Evolutionary conservation across 2,113 vertebrate genomes (phyloP), one percentile per base, ranked within the genome.

Genomic region (Paedocypris sp.): DNA sequence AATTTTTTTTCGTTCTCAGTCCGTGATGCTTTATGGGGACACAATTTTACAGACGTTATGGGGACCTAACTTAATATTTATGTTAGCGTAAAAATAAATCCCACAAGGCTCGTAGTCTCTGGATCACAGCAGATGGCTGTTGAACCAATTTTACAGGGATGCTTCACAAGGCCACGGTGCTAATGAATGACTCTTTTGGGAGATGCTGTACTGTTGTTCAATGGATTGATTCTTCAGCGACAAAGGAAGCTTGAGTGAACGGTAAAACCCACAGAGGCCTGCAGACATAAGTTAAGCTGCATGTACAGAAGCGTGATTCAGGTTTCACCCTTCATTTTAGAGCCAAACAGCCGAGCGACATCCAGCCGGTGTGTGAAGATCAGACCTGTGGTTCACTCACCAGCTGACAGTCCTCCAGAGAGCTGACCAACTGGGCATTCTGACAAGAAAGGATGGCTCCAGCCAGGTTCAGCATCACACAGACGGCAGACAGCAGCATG

Each of bases 371-470:
- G 56, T 63, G 45, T 49, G 10, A 15, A 13, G 16, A 36, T 10
- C 9, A 11, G 15, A 16, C 36, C 4, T 22, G 51, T 31, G 35
- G 64, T 45, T 64, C 72, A 89, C 94, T 93, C 81, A 99, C 94
- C 93, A 98, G 68, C 76, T 97, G 92, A 86, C 94, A 99, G 76
- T 90, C 89, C 83, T 94, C 88, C 70, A 97, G 82, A 13, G 93
- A 92, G 75, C 80, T 90, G 70, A 98, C 93, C 46, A 98, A 86
- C 83, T 98, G 93, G 77, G 94, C 93, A 0, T 99, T 99, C 83
- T 99, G 95, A 78, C 95, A 99, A 73, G 95, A 99, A 23, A 99
- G 90, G 66, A 98, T 98, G 62, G 95, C 97, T 18, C 94, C 95
- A 0, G 94, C 95, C 81, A 99, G 80, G 79, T 96, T 99, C 73